A percentile compares a stretch with the other conserved stretches of the same genome.
Conservation (phyloP, 2,888 invertebrate genomes). For the Mycalesis mineus region DNA sequence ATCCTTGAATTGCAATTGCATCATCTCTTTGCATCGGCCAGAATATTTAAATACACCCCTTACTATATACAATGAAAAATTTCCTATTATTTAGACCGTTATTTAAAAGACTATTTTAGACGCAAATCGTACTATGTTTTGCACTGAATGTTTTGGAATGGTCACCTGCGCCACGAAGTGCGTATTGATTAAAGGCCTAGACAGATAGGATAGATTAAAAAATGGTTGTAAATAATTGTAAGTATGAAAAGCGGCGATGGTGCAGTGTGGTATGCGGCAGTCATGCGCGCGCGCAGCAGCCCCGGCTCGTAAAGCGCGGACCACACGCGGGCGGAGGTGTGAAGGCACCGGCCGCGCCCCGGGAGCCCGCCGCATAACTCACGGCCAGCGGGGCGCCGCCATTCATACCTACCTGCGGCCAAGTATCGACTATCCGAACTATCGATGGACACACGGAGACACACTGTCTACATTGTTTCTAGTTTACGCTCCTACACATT, state of each 20-base stretch:
- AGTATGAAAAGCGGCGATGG: not conserved
- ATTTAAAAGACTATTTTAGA: no score
- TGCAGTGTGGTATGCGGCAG: constrained; percentile 18
- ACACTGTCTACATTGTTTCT: constrained; percentile 51
- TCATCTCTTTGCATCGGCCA: no score
- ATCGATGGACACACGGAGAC: constrained; percentile 47
- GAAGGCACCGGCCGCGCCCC: constrained; percentile 70
- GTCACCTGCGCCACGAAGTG: no score
- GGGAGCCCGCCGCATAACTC: constrained; percentile 73
- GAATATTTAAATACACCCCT: no score
- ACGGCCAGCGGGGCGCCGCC: constrained; percentile 74
- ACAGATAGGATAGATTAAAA: no score
- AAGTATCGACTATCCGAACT: constrained; percentile 39
- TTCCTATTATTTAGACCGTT: no score
- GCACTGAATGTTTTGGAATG: no score
- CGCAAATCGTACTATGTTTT: no score
- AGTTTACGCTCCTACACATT: constrained; percentile 1
- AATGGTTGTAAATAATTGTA: no score
- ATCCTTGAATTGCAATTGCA: no score
- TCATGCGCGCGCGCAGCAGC: constrained; percentile 54
- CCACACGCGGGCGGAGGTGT: constrained; percentile 78
- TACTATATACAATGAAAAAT: no score
- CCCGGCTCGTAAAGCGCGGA: constrained; percentile 69
- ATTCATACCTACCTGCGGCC: constrained; percentile 69
- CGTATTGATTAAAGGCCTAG: no score